Evolutionary conservation across 2,113 vertebrate species (phyloP), one percentile per base, ranked within the genome.

Genomic region (Chaenogobius annularis): DNA sequence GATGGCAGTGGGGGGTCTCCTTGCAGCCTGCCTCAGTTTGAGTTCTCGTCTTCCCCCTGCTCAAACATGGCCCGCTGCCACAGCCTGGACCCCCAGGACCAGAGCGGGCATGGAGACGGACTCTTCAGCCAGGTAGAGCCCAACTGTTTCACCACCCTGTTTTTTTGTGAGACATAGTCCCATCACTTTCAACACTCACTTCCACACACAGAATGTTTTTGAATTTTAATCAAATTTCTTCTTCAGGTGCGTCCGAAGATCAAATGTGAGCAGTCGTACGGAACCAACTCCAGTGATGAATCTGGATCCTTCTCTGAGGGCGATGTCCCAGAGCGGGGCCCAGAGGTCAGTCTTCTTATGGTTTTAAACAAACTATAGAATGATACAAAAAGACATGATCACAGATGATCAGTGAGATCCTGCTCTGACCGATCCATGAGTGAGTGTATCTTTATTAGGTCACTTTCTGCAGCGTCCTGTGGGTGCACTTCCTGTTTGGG

Each of bases 181-280:
- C 37, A 7, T 40, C 37, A 40, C 7, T 9, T 40, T 40, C 37
- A 40, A 40, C 37, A 40, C 6, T 5, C 37, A 31, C 26, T 31
- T 31, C 26, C 26, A 9, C 8, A 40, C 37, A 40, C 37, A 40
- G 37, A 40, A 40, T 40, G 37, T 40, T 40, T 40, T 40, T 9
- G 1, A 40, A 40, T 40, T 40, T 40, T 0, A 40, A 40, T 9
- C 3, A 40, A 40, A 40, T 55, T 22, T 55, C 7, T 26, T 58
- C 7, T 35, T 31, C 26, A 63, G 61, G 95, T 93, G 83, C 94
- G 95, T 77, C 95, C 97, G 92, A 96, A 97, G 89, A 98, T 99
- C 92, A 99, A 99, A 94, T 99, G 96, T 89, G 98, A 99, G 95
- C 97, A 96, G 94, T 97, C 97, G 66, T 99, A 99, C 23, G 97